Conservation (phyloP, 2,113 vertebrate species). For the Colistium nudipinnis region DNA sequence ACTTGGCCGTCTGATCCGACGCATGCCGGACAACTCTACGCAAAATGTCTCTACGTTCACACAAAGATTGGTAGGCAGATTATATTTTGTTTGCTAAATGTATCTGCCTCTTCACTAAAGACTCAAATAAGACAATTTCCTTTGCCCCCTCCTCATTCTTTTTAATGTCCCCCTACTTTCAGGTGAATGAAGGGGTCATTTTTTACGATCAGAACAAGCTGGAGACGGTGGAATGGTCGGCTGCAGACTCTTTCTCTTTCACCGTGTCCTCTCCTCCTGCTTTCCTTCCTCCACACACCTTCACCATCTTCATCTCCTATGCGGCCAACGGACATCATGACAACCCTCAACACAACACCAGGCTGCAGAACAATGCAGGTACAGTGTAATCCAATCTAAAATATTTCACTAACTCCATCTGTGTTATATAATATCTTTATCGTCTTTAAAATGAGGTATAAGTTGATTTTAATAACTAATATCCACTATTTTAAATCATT, state of each 20-base stretch:
- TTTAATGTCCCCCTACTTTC: background rate
- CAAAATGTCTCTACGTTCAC: conserved; percentile 84
- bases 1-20: conserved; percentile 82
- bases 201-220: conserved; percentile 82
- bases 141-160: background rate
- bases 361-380: conserved; percentile 88
- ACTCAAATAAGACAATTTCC: background rate
- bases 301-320: conserved; percentile 86
- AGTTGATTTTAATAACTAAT: too few species aligned
- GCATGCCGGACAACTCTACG: conserved; percentile 76
- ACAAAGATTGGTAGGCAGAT: conserved; percentile 84
- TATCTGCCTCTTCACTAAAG: too few species aligned
- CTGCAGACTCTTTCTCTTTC: conserved; percentile 86
- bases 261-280: conserved; percentile 83
- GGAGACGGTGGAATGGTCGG: conserved; percentile 79
- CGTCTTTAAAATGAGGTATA: too few species aligned
- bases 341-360: conserved; percentile 67
- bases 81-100: background rate
- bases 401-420: background rate
- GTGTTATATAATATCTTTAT: too few species aligned
- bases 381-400: background rate
- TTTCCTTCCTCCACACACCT: conserved; percentile 81
- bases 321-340: conserved; percentile 55
- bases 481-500: background rate
- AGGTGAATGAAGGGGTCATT: conserved; percentile 85